phyloP scores from a whole-genome alignment of 2,113 vertebrate species.

The Mirounga angustirostris region DNA sequence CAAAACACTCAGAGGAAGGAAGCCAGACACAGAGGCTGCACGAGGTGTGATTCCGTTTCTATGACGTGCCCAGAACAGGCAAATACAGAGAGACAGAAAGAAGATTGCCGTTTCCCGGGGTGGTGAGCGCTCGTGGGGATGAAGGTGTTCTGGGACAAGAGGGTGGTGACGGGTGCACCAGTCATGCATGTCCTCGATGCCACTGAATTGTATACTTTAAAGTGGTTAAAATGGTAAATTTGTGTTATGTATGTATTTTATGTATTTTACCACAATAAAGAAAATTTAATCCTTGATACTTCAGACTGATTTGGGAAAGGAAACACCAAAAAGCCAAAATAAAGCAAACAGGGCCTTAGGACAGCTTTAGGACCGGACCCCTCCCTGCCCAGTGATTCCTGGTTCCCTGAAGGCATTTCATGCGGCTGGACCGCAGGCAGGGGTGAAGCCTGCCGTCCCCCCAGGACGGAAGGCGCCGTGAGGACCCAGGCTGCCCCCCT shows the following conservation, averaged over 20 bases:
- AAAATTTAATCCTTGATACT: background rate
- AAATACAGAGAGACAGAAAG: accelerated
- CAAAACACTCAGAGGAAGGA: accelerated
- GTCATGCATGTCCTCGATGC: accelerated
- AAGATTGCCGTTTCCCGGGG: accelerated
- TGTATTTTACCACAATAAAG: background rate
- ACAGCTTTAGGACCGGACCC: background rate
- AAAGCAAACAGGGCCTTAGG: accelerated
- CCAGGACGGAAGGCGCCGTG: background rate
- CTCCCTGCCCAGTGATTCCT: accelerated
- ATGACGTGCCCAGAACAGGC: background rate
- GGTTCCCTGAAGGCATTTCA: accelerated
- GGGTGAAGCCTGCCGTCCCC: background rate
- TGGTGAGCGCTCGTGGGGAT: accelerated
- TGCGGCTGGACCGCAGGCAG: accelerated
- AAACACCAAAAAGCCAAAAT: background rate
- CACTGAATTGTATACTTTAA: accelerated
- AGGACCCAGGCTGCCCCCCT: background rate
- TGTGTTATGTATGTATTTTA: accelerated
- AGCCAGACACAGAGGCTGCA: accelerated
- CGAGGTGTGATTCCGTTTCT: accelerated
- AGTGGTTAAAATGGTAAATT: accelerated
- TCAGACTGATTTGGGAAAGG: background rate
- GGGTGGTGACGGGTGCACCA: accelerated
- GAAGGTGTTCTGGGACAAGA: accelerated